Base-by-base conservation (phyloP, 2,888 invertebrate species). In the Cacoxenus indagator region DNA sequence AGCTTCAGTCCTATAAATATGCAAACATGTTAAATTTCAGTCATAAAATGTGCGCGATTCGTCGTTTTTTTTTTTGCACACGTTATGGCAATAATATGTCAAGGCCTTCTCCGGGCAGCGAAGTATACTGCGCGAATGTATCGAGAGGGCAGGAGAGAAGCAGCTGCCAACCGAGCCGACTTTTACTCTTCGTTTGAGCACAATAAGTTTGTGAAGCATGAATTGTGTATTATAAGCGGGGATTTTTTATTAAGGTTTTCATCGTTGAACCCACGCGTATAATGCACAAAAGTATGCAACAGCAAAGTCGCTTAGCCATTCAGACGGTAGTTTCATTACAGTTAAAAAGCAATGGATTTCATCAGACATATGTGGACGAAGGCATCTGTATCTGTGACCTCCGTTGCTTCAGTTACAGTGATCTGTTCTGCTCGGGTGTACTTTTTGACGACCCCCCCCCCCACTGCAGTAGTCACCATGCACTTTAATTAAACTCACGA, bases 401-500 rank as follows among this genome's bases (percentile, higher is more conserved):
- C n/a, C 4, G 14, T 4, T 51, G 51, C 19, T 51, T 51, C 37
- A 37, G 9, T 8, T 37, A 37, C 37, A 11, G 37, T 37, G 14
- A 37, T 37, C 51, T 22, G 51, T n/a, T 2, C 37, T 37, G 37
- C 37, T 37, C 37, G 8, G 37, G 8, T 37, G 31, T 37, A 2
- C 37, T 11, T 37, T 37, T 37, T 37, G 37, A n/a, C n/a, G n/a
- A n/a, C n/a, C n/a, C n/a, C n/a, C n/a, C n/a, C n/a, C n/a, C 19
- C 8, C 51, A 51, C 9, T 51, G 51, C n/a, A n/a, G n/a, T n/a
- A n/a, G n/a, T n/a, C n/a, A n/a, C 22, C 17, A 22, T 51, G 51
- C 51, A 51, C 51, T 51, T 51, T 51, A 51, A 51, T 51, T 51
- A 51, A 51, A 19, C 51, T 51, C 51, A 51, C 51, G 51, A 22